A percentile compares a stretch with the other conserved stretches of the same genome.
phyloP scores from a whole-genome alignment of 2,113 vertebrate species.

The Bothrops jararaca region DNA sequence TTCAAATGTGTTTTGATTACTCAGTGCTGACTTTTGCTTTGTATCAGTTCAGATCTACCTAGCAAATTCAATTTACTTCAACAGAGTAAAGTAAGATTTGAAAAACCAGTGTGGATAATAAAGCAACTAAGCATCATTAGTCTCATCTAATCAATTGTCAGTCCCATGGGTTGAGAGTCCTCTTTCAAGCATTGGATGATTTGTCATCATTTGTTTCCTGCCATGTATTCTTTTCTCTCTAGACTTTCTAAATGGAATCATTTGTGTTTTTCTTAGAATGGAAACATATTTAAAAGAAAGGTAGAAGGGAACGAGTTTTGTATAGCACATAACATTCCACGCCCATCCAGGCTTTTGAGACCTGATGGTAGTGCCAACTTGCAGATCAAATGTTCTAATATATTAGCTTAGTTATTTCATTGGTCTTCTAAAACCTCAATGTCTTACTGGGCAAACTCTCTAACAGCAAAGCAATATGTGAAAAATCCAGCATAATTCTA shows the following conservation, averaged over 20 bases:
- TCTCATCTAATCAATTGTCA: constrained; percentile 40
- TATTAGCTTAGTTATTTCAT: constrained; percentile 24
- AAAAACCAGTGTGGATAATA: constrained; percentile 34
- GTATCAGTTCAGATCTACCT: constrained; percentile 46
- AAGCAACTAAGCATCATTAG: constrained; percentile 17
- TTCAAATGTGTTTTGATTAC: constrained; percentile 12
- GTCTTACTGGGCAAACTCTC: not conserved
- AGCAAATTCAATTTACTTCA: constrained; percentile 33
- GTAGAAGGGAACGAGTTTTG: constrained; percentile 21
- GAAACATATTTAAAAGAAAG: constrained; percentile 22
- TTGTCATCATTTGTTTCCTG: constrained; percentile 46
- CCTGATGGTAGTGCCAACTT: constrained; percentile 15
- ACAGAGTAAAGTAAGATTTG: constrained; percentile 24
- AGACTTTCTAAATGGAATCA: constrained; percentile 44
- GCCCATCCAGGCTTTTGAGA: not conserved
- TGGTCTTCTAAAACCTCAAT: constrained; percentile 30
- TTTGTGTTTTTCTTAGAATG: constrained; percentile 27
- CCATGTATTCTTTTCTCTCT: constrained; percentile 40
- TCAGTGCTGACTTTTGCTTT: constrained; percentile 27
- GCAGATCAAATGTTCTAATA: not conserved
- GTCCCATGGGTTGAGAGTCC: not conserved
- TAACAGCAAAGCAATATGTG: constrained; percentile 59
- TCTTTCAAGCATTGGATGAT: constrained; percentile 9
- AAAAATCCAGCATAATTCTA: constrained; percentile 57
- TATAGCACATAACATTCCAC: not conserved